Evolutionary conservation across 1,140 invertebrate species (phyloP).

Genomic region (Drosophila littoralis): DNA sequence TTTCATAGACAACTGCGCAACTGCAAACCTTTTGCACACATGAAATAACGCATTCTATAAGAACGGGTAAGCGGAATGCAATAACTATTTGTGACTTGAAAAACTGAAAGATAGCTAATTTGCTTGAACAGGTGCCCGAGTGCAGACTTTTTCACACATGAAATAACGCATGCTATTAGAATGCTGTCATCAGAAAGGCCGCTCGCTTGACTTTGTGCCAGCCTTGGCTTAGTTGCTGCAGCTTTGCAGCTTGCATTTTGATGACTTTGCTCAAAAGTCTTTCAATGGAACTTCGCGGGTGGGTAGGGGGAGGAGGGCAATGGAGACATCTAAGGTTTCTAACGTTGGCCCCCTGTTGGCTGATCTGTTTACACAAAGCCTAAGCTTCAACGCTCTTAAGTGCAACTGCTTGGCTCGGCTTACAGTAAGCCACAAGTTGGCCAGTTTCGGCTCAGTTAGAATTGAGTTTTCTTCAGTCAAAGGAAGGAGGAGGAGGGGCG

Average conservation of each 20-base stretch:
- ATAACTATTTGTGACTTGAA: neutral
- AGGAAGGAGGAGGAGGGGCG: too few relatives aligned
- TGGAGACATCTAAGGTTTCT: conserved; percentile 29
- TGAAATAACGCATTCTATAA: neutral
- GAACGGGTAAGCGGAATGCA: neutral
- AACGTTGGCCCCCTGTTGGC: conserved; percentile 25
- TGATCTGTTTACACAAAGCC: conserved; percentile 54
- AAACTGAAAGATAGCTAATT: neutral
- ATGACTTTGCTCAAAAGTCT: conserved; percentile 40
- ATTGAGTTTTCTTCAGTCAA: conserved; percentile 8
- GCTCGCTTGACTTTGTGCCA: conserved; percentile 18
- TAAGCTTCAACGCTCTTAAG: conserved; percentile 40
- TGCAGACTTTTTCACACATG: conserved; percentile 14
- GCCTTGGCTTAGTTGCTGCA: conserved; percentile 46
- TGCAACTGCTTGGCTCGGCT: conserved; percentile 15
- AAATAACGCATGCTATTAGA: conserved; percentile 28
- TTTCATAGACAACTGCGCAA: too few relatives aligned
- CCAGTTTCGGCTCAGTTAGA: neutral
- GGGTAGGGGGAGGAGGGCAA: too few relatives aligned
- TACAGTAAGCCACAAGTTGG: conserved; percentile 23
- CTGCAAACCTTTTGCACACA: neutral
- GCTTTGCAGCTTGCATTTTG: conserved; percentile 27
- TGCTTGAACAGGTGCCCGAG: conserved; percentile 2
- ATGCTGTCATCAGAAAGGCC: conserved; percentile 13
- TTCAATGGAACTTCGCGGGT: conserved; percentile 10